A percentile compares a stretch with the other conserved stretches of the same genome.
Evolutionary conservation across 2,113 vertebrate genomes (phyloP).

Genomic region (Struthio camelus): DNA sequence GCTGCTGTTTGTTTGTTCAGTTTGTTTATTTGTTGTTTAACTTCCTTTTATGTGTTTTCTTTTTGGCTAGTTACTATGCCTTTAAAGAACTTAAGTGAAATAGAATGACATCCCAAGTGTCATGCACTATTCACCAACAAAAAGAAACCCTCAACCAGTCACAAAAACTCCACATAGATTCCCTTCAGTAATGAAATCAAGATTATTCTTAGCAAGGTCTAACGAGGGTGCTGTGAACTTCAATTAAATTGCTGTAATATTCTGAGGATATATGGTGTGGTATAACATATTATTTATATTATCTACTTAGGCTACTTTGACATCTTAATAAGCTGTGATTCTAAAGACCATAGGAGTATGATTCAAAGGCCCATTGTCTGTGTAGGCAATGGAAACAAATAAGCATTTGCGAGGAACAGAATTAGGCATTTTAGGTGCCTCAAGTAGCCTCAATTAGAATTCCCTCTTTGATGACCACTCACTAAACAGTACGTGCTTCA

Average conservation of each 20-base stretch:
- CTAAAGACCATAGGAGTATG: neutral
- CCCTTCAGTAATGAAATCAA: neutral
- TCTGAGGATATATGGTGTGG: neutral
- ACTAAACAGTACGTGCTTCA: rapidly evolving
- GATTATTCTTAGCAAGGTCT: neutral
- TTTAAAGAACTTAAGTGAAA: neutral
- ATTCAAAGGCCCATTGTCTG: neutral
- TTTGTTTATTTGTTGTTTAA: neutral
- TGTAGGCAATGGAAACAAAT: neutral
- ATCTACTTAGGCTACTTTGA: neutral
- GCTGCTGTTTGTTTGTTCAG: neutral
- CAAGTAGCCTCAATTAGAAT: neutral
- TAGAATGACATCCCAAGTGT: neutral
- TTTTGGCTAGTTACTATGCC: neutral
- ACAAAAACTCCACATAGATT: neutral
- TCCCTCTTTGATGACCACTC: neutral
- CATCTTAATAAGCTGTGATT: constrained; percentile 19
- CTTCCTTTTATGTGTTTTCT: neutral
- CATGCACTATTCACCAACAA: neutral
- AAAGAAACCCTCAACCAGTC: neutral
- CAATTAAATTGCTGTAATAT: neutral
- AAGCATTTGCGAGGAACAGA: neutral
- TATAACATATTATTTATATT: neutral
- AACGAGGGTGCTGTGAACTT: neutral
- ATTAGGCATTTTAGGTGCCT: neutral